A percentile compares a stretch with the other conserved stretches of the same genome.
Evolutionary conservation across 2,888 invertebrate species (phyloP).

Genomic region (Amiota minor): DNA sequence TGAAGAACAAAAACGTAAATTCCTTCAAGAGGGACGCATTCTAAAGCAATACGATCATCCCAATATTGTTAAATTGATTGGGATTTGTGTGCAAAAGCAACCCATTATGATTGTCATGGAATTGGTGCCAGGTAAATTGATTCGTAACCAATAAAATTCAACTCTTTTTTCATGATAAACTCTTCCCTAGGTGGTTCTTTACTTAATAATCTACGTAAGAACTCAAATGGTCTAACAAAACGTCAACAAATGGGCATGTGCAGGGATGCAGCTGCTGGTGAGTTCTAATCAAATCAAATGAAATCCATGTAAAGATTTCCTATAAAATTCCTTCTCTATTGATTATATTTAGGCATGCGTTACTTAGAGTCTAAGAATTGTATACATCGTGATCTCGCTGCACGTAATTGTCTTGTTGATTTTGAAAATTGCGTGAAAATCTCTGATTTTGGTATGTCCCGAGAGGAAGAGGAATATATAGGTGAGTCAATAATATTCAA

Average conservation of each 20-base stretch:
- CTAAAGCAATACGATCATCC: slow-evolving; percentile 97
- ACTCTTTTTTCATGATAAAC: background rate
- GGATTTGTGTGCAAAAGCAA: slow-evolving; percentile 97
- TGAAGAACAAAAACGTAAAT: slow-evolving; percentile 94
- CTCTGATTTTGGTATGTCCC: slow-evolving; percentile 98
- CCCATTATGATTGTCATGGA: slow-evolving; percentile 99
- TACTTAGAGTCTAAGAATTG: slow-evolving; percentile 96
- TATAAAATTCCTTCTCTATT: background rate
- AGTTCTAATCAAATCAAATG: slow-evolving; percentile 22
- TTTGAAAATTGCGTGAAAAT: slow-evolving; percentile 93
- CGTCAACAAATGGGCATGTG: slow-evolving; percentile 90
- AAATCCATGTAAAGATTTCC: background rate
- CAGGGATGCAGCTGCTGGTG: slow-evolving; percentile 91
- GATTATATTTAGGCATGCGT: slow-evolving; percentile 79
- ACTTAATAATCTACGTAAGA: slow-evolving; percentile 88
- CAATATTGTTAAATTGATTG: slow-evolving; percentile 95
- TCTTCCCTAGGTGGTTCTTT: slow-evolving; percentile 85
- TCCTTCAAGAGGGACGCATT: slow-evolving; percentile 95
- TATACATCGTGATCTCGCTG: slow-evolving; percentile 96
- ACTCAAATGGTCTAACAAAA: slow-evolving; percentile 79
- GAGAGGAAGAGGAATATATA: slow-evolving; percentile 96
- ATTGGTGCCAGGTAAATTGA: slow-evolving; percentile 79
- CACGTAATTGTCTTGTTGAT: slow-evolving; percentile 87
- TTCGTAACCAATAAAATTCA: background rate
- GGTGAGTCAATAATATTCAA: slow-evolving; percentile 52